Evolutionary conservation across 2,888 invertebrate genomes (phyloP), one percentile per base, ranked within the genome.

Genomic region (Hydriomena furcata): DNA sequence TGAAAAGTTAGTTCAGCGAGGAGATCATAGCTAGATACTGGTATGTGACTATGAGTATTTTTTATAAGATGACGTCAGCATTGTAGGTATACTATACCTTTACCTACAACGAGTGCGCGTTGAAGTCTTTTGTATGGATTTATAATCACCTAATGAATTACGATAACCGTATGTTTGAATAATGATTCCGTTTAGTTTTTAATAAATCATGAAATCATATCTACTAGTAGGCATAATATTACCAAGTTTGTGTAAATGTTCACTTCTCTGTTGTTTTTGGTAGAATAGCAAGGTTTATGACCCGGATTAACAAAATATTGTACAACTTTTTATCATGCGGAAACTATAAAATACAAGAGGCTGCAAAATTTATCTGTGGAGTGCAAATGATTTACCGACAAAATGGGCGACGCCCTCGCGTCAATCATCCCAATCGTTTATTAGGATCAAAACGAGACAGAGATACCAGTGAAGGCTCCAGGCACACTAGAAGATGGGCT

Each of bases 351-450:
- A 47, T 44, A 49, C 27, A 21, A 31, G 31, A 52, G 32, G 45
- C 36, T n/a, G n/a, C n/a, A 42, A 28, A 11, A 46, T 27, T 28
- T 37, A 51, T 52, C 42, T 24, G 49, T 41, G 34, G 42, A 35
- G 40, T 52, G 52, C 23, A 23, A 64, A 62, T 70, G 53, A 66
- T 63, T 65, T 66, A 60, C 58, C 61, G 68, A 61, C 66, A 61
- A 66, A 61, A 51, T 56, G 56, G 49, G 55, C 60, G 48, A 55
- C 60, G 65, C 58, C 64, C 55, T 49, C 55, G 75, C 81, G 88
- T 80, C 89, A 87, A 86, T 88, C 89, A 88, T 73, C 60, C 63
- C 56, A 71, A 84, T 86, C 87, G 79, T 85, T 82, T 86, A 84
- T 87, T 82, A 83, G 76, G 73, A 79, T 81, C 79, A 75, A 68